Evolutionary conservation across 2,888 invertebrate species (phyloP).

Genomic region (Autographa pulchrina): DNA sequence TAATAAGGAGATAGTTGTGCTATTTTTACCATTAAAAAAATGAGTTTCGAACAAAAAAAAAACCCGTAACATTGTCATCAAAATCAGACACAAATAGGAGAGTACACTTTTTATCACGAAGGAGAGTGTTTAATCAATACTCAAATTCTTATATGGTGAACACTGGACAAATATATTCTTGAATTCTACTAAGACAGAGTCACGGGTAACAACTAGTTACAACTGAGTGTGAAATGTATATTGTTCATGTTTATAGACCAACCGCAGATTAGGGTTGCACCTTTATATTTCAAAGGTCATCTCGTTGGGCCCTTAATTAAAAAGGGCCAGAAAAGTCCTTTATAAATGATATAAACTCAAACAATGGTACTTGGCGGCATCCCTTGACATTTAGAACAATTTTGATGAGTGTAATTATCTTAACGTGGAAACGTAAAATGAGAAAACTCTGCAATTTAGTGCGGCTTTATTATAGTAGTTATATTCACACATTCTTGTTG

Average conservation of each 20-base stretch:
- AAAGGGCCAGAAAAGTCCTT: conserved; percentile 58
- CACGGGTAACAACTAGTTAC: neutral
- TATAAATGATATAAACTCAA: conserved; percentile 50
- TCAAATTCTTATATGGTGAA: no score
- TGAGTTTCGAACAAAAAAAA: no score
- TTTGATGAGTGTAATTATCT: conserved; percentile 16
- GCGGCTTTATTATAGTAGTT: neutral
- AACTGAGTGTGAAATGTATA: conserved; percentile 7
- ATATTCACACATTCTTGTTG: neutral
- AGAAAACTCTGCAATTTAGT: conserved; percentile 3
- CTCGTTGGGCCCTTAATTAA: conserved; percentile 55
- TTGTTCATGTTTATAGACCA: conserved; percentile 14
- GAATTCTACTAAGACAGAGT: no score
- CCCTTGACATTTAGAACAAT: conserved; percentile 33
- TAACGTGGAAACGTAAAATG: conserved; percentile 8
- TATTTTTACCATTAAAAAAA: no score
- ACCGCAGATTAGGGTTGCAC: conserved; percentile 28
- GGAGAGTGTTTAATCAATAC: no score
- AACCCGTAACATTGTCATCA: no score
- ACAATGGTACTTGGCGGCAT: conserved; percentile 48
- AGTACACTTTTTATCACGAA: no score
- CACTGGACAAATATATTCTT: no score
- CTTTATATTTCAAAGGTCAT: conserved; percentile 43
- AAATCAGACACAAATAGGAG: no score
- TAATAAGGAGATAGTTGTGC: no score